A percentile compares a stretch with the other conserved stretches of the same genome.
phyloP scores from a whole-genome alignment of 2,797 vertebrate genomes.

The Sparus aurata region DNA sequence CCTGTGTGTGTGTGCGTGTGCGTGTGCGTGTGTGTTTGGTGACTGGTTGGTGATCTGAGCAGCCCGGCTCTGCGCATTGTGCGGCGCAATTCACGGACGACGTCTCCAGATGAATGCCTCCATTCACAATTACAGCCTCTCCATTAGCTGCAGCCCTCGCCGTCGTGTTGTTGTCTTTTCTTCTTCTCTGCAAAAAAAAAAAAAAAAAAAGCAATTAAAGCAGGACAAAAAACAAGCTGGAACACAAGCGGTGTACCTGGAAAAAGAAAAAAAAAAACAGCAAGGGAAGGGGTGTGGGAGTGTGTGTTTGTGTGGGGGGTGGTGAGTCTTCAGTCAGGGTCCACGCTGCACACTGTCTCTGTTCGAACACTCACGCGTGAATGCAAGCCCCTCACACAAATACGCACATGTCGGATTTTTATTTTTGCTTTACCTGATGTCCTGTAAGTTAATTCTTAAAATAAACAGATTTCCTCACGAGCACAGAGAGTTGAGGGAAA shows the following conservation, averaged over 20 bases:
- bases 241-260: conserved; percentile 75
- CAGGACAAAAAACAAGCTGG: conserved; percentile 80
- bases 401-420: conserved; percentile 24
- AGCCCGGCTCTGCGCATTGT: conserved; percentile 79
- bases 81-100: conserved; percentile 78
- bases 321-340: conserved; percentile 52
- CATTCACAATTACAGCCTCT: conserved; percentile 86
- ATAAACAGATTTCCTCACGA: conserved; percentile 24
- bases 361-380: conserved; percentile 55
- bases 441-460: conserved; percentile 34
- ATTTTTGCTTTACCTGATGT: conserved; percentile 28
- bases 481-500: conserved; percentile 12
- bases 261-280: conserved; percentile 51
- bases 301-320: conserved; percentile 28
- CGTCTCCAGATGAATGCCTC: conserved; percentile 85
- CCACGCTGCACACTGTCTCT: conserved; percentile 46
- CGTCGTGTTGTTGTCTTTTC: conserved; percentile 79
- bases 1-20: conserved; percentile 15
- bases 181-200: conserved; percentile 72
- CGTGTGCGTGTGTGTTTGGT: conserved; percentile 50
- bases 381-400: conserved; percentile 50
- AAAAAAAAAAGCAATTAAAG: conserved; percentile 83
- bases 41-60: conserved; percentile 82
- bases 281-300: conserved; percentile 35
- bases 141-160: conserved; percentile 79